A percentile compares a stretch with the other conserved stretches of the same genome.
Evolutionary conservation across 2,888 invertebrate species (phyloP).

Genomic region (Vandiemenella viatica): DNA sequence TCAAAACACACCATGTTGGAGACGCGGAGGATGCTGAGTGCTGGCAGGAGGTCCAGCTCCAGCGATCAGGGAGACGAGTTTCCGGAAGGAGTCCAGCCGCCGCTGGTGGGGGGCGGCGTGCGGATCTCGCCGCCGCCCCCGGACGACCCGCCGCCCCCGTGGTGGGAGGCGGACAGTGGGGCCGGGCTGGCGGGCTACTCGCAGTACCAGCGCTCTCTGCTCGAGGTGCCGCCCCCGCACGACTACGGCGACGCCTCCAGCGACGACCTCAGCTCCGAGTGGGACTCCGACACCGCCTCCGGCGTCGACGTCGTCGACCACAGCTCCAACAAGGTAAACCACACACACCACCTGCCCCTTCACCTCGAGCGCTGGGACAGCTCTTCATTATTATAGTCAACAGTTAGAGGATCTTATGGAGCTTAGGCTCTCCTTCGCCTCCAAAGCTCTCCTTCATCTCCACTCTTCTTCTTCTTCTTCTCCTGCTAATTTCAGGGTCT

Average conservation of each 20-base stretch:
- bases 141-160: background rate
- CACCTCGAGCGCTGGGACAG: too few species aligned
- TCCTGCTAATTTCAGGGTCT: too few species aligned
- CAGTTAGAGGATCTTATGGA: too few species aligned
- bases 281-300: slow-evolving; percentile 74
- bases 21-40: too few species aligned
- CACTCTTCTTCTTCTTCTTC: too few species aligned
- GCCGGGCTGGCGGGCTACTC: slow-evolving; percentile 43
- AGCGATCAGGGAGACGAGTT: background rate
- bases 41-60: background rate
- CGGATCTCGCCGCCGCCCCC: slow-evolving; percentile 34
- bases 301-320: background rate
- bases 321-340: background rate
- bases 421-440: too few species aligned
- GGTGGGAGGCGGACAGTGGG: background rate
- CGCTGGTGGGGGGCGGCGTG: slow-evolving; percentile 28
- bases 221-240: slow-evolving; percentile 57
- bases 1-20: too few species aligned
- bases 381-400: too few species aligned
- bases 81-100: background rate
- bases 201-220: slow-evolving; percentile 59
- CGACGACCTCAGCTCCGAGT: slow-evolving; percentile 81
- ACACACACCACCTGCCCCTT: too few species aligned
- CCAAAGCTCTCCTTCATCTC: too few species aligned
- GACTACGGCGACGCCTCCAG: slow-evolving; percentile 84